Conservation (phyloP, 2,797 vertebrate species). For the Borostomias antarcticus region DNA sequence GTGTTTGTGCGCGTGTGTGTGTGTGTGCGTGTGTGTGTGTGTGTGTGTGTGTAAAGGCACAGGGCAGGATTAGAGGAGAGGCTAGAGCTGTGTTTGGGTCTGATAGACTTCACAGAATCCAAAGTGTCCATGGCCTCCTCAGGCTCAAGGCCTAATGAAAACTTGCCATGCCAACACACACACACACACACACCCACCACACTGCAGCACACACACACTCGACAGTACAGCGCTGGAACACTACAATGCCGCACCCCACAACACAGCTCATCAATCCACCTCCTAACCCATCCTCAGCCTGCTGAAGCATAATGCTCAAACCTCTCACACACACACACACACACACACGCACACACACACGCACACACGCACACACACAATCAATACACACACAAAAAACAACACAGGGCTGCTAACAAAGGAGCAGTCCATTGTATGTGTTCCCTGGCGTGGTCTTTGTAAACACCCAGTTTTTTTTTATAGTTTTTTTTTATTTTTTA, state of each 20-base stretch:
- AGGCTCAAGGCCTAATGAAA: conserved; percentile 69
- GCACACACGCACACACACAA: conserved; percentile 15
- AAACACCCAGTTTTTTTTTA: conserved; percentile 65
- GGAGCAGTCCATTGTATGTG: conserved; percentile 55
- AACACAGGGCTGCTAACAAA: conserved; percentile 65
- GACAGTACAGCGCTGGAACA: no score
- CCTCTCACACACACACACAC: conserved; percentile 27
- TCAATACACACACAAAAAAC: no score
- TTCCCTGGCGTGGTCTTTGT: conserved; percentile 54
- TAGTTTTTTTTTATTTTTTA: conserved; percentile 64
- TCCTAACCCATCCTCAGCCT: no score
- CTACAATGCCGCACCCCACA: no score
- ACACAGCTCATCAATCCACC: no score
- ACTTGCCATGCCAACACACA: conserved; percentile 58
- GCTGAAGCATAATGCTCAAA: conserved; percentile 46
- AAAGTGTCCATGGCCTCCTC: conserved; percentile 58
- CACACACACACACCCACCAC: conserved; percentile 24
- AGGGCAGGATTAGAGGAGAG: conserved; percentile 61
- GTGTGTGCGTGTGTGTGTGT: background rate
- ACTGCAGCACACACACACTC: conserved; percentile 43
- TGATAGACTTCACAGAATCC: conserved; percentile 66
- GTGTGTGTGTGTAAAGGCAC: conserved; percentile 6
- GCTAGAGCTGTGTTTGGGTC: conserved; percentile 72
- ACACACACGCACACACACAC: conserved; percentile 22
- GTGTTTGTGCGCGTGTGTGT: background rate